phyloP scores from a whole-genome alignment of 2,113 vertebrate genomes.

The Aplodontia rufa region DNA sequence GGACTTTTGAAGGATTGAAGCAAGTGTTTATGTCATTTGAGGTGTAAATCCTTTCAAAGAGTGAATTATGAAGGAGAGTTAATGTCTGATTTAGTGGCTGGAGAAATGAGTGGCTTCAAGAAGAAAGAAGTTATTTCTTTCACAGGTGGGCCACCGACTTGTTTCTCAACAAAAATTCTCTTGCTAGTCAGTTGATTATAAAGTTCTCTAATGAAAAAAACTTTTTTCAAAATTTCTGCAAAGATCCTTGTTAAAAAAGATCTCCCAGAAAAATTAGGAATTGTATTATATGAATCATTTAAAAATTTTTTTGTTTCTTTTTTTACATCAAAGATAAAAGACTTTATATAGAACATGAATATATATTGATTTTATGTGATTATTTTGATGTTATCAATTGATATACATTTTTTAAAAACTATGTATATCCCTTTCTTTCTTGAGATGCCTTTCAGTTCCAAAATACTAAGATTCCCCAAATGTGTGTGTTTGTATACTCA shows the following conservation, averaged over 20 bases:
- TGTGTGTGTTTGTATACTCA: neutral
- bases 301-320: neutral
- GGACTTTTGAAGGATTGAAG: neutral
- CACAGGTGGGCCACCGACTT: neutral
- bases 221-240: neutral
- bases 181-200: neutral
- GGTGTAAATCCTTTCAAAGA: neutral
- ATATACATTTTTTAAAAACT: neutral
- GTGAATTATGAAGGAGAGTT: neutral
- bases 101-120: neutral
- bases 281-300: neutral
- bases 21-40: neutral
- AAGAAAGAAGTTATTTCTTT: constrained; percentile 9
- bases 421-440: neutral
- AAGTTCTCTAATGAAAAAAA: neutral
- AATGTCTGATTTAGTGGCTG: neutral
- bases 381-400: neutral
- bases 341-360: neutral
- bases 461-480: neutral
- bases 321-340: neutral
- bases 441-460: neutral
- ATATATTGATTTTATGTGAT: neutral
- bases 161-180: neutral
- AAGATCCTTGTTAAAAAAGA: neutral
- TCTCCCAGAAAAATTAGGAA: neutral